Evolutionary conservation across 1,140 invertebrate genomes (phyloP), one percentile per base, ranked within the genome.

Genomic region (Andricus grossulariae): DNA sequence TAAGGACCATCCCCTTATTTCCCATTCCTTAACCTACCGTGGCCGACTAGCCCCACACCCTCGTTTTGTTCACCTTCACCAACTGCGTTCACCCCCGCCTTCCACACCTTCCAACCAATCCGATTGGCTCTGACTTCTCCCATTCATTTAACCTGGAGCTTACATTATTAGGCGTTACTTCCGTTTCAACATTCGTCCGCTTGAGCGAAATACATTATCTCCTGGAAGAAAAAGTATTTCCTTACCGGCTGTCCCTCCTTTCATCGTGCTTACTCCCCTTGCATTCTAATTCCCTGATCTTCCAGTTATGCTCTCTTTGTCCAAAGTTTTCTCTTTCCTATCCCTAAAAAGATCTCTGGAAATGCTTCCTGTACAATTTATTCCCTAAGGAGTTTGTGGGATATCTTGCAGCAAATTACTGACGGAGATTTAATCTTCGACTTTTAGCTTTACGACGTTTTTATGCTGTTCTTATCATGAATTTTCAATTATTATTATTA

Each of bases 1-100:
- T 90, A 91, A 90, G 90, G 90, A 90, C 88, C 88, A 87, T 90
- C 85, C 87, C 87, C 86, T 87, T 86, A 85, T 86, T 81, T 80
- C 86, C 78, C 83, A 77, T 84, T 78, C 83, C 82, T 79, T 71
- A 54, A 71, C 79, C 66, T 76, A 70, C 73, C 76, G 49, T 77
- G 52, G 71, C 76, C 50, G 71, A 52, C 72, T 82, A 71, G 73
- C 54, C 25, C 75, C 80, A 66, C 80, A 78, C 74, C 76, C 52
- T 79, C 66, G 76, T 79, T 79, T 81, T 77, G 49, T 11, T 25
- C 50, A 57, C 73, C 50, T 70, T 54, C 78, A 76, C 79, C 73
- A 66, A 49, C 74, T 73, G 70, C 74, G 66, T 81, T 73, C n/a
- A 73, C 74, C 55, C 73, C 70, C 71, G 72, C 52, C 51, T 76